Evolutionary conservation across 2,888 invertebrate species (phyloP).

Genomic region (Druceiella hillmani): DNA sequence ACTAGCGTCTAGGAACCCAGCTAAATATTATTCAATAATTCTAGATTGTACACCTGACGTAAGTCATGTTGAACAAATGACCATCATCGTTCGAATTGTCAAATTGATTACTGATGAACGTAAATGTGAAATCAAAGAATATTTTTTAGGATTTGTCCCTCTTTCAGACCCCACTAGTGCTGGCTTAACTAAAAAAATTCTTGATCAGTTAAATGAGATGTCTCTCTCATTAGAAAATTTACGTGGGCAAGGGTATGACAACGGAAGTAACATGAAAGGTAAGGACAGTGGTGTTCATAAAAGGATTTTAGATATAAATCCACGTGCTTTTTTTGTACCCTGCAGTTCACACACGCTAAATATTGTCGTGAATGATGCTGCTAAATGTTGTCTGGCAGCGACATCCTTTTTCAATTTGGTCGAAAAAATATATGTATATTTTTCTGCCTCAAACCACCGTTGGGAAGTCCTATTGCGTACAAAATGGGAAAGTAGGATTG

Average conservation of each 20-base stretch:
- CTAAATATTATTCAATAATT: constrained; percentile 12
- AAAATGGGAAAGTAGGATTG: too few relatives aligned
- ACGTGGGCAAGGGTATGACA: constrained; percentile 16
- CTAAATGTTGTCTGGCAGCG: constrained; percentile 12
- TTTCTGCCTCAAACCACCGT: too few relatives aligned
- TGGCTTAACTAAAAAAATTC: constrained; percentile 3
- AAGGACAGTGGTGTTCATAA: constrained; percentile 13
- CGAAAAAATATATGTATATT: constrained; percentile 15
- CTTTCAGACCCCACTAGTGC: constrained; percentile 3
- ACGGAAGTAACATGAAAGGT: constrained; percentile 17
- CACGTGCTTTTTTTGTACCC: constrained; percentile 17
- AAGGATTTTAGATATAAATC: constrained; percentile 10
- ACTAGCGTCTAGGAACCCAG: constrained; percentile 4
- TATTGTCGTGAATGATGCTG: constrained; percentile 16
- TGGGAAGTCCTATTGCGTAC: too few relatives aligned
- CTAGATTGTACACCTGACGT: constrained; percentile 8
- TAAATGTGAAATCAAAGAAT: constrained; percentile 3
- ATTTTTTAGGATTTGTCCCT: constrained; percentile 9
- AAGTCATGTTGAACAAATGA: constrained; percentile 6
- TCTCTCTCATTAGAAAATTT: constrained; percentile 11
- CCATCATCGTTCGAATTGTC: too few relatives aligned
- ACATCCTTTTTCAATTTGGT: constrained; percentile 10
- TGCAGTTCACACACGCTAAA: constrained; percentile 13
- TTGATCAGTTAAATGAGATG: constrained; percentile 4
- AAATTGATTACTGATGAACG: too few relatives aligned